Conservation (phyloP, 2,888 invertebrate species). For the Agonopterix heracliana region DNA sequence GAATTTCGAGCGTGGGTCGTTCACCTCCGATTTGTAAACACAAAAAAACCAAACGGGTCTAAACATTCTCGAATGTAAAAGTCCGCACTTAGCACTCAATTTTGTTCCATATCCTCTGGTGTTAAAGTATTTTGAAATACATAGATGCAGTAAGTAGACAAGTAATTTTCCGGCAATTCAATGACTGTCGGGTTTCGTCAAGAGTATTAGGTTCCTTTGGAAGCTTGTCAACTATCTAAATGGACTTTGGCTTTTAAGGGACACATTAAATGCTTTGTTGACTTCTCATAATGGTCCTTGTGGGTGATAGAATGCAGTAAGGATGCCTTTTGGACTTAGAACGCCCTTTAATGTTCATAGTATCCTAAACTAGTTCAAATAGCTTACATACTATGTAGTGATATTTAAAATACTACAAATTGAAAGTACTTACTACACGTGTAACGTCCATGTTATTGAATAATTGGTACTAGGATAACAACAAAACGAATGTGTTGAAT, state of each 20-base stretch:
- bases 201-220: conserved; percentile 10
- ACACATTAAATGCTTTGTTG: conserved; percentile 1
- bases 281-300: neutral
- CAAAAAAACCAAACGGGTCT: conserved; percentile 18
- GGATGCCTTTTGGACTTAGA: too few species aligned
- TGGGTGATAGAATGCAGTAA: too few species aligned
- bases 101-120: conserved; percentile 5
- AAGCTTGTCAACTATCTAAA: conserved; percentile 13
- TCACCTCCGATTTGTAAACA: conserved; percentile 41
- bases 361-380: too few species aligned
- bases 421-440: too few species aligned
- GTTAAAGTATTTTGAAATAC: neutral
- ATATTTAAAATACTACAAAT: too few species aligned
- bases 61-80: conserved; percentile 8
- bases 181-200: conserved; percentile 3
- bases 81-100: neutral
- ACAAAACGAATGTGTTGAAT: too few species aligned
- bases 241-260: conserved; percentile 1
- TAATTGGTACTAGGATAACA: too few species aligned
- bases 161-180: conserved; percentile 3
- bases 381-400: too few species aligned
- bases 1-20: conserved; percentile 39
- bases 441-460: too few species aligned
- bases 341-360: too few species aligned
- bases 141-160: neutral